These are phyloP conservation scores for Lontra canadensis DNA, from an alignment of 2,113 vertebrate species.

Conservation along the genomic window DNA sequence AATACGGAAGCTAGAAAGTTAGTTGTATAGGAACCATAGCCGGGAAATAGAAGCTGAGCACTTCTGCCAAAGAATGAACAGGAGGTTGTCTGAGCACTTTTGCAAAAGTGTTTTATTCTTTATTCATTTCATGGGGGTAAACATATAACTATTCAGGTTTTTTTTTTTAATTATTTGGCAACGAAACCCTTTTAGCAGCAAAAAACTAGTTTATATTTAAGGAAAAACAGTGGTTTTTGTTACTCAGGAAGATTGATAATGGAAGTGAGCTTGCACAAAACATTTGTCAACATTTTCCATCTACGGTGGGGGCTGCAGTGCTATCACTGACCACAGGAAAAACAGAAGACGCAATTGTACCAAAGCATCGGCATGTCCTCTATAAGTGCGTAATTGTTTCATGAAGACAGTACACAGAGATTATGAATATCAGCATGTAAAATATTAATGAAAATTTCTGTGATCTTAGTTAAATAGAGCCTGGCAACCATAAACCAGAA, in stretches of 20 bases:
- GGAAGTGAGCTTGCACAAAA: neutral
- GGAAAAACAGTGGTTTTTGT: neutral
- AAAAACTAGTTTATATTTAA: neutral
- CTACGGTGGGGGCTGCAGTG: fast-evolving
- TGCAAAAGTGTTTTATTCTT: neutral
- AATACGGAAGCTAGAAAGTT: neutral
- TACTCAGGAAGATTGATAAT: neutral
- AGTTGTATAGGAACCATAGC: neutral
- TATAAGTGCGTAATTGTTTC: neutral
- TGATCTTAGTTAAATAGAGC: neutral
- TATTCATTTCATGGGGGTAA: neutral
- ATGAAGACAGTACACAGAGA: neutral
- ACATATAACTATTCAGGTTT: neutral
- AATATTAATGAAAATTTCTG: neutral
- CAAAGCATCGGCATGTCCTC: neutral
- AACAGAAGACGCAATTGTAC: neutral
- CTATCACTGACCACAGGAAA: neutral
- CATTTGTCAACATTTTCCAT: neutral
- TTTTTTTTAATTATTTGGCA: neutral
- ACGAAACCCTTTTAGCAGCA: neutral
- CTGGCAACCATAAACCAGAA: neutral
- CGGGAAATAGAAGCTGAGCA: neutral
- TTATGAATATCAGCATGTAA: neutral
- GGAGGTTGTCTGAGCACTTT: neutral
- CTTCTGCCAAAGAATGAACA: neutral